These are phyloP conservation scores for Benthosema pterotum DNA, from an alignment of 2,797 vertebrate genomes.

Conservation along the genomic window DNA sequence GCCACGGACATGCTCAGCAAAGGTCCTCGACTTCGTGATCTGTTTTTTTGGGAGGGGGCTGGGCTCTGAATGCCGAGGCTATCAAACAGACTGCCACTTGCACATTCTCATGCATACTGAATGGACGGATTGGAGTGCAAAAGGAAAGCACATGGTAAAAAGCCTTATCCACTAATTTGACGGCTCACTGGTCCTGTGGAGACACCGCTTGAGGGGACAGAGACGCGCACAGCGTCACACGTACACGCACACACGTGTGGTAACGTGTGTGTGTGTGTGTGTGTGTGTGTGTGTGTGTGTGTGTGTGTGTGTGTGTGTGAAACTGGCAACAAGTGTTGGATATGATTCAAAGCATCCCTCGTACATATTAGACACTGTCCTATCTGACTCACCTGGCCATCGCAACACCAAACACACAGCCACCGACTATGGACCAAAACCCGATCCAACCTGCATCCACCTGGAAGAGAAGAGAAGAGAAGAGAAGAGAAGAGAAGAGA, in stretches of 20 bases:
- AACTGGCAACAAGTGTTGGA: too few relatives aligned
- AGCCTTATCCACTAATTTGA: slow-evolving; percentile 62
- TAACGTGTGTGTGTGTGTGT: too few relatives aligned
- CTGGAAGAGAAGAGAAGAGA: slow-evolving; percentile 64
- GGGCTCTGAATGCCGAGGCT: not conserved
- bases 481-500: not conserved
- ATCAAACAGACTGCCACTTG: slow-evolving; percentile 2
- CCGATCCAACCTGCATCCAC: slow-evolving; percentile 98
- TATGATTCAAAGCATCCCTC: too few relatives aligned
- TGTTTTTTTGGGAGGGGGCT: too few relatives aligned
- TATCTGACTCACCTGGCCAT: slow-evolving; percentile 88
- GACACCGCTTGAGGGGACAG: slow-evolving; percentile 7
- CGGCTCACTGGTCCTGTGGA: slow-evolving; percentile 41
- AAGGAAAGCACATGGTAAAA: slow-evolving; percentile 40
- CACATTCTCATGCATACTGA: slow-evolving; percentile 18
- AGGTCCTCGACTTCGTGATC: slow-evolving; percentile 5
- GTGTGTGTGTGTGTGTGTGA: too few relatives aligned
- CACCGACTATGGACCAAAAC: slow-evolving; percentile 96
- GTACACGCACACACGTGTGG: too few relatives aligned
- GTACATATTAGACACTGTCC: not conserved
- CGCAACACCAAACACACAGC: slow-evolving; percentile 94
- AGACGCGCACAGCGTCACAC: too few relatives aligned
- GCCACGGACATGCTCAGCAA: slow-evolving; percentile 7
- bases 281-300: too few relatives aligned
- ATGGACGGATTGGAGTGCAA: slow-evolving; percentile 19